These are phyloP conservation scores for Macroteleia sp. DNA, from an alignment of 2,888 invertebrate genomes.

Conservation along the genomic window DNA sequence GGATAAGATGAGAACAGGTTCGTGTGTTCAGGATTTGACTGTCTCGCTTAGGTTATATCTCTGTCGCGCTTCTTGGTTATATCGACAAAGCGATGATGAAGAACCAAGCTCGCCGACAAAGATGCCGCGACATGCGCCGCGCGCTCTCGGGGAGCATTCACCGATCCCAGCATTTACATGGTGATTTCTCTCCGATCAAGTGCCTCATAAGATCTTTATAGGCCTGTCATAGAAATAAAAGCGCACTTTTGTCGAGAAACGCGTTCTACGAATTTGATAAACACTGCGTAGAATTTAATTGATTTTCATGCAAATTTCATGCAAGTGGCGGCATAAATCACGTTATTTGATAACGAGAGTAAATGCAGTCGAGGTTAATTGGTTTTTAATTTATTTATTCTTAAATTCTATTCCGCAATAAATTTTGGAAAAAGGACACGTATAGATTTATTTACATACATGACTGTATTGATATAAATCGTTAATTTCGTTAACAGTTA, in stretches of 20 bases:
- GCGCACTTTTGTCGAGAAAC: slow-evolving; percentile 54
- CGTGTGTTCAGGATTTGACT: slow-evolving; percentile 68
- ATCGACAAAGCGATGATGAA: slow-evolving; percentile 81
- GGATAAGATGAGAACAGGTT: slow-evolving; percentile 75
- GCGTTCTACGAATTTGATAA: slow-evolving; percentile 53
- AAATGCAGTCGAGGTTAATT: slow-evolving; percentile 11
- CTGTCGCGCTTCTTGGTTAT: slow-evolving; percentile 59
- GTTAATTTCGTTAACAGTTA: too few species aligned
- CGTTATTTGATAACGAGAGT: slow-evolving; percentile 17
- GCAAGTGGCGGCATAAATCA: slow-evolving; percentile 19
- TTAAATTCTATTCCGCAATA: too few species aligned
- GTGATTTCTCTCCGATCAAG: slow-evolving; percentile 66
- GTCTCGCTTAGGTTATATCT: slow-evolving; percentile 54
- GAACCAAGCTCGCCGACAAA: slow-evolving; percentile 80
- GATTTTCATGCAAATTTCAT: slow-evolving; percentile 54
- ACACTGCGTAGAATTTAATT: slow-evolving; percentile 45
- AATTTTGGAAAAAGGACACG: too few species aligned
- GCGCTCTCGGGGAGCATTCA: slow-evolving; percentile 66
- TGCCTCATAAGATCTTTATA: slow-evolving; percentile 71
- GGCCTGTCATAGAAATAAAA: slow-evolving; percentile 72
- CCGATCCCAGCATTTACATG: slow-evolving; percentile 57
- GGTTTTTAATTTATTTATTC: slow-evolving; percentile 26
- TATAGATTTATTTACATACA: too few species aligned
- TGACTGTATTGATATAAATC: too few species aligned
- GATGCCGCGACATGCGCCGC: slow-evolving; percentile 80